These are phyloP conservation scores for Perca flavescens DNA, from an alignment of 2,113 vertebrate genomes.

Conservation along the genomic window DNA sequence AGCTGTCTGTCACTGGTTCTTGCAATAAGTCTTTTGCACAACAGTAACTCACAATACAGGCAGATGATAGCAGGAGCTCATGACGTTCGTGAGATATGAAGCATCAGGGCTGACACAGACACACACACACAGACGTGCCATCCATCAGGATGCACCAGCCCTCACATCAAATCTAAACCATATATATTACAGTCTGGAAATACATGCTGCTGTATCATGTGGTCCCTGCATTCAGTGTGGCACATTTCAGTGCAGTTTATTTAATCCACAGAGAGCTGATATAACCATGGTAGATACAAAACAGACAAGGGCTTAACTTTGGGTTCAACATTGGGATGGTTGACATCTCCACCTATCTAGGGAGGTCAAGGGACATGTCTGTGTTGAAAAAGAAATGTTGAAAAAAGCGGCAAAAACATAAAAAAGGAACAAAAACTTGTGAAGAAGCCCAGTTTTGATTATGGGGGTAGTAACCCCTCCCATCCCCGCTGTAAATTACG, in stretches of 20 bases:
- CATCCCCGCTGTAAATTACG: too few species aligned
- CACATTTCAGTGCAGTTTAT: neutral
- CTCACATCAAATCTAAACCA: conserved; percentile 12
- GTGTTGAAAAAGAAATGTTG: too few species aligned
- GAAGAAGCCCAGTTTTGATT: too few species aligned
- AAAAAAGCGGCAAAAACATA: too few species aligned
- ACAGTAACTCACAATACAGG: conserved; percentile 13
- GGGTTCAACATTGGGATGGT: too few species aligned
- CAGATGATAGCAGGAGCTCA: neutral
- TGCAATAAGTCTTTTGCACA: neutral
- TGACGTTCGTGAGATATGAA: conserved; percentile 22
- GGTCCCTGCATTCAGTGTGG: neutral
- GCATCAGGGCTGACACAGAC: neutral
- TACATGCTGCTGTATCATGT: neutral
- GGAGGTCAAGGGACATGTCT: too few species aligned
- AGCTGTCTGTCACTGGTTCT: neutral
- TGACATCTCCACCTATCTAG: too few species aligned
- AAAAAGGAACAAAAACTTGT: too few species aligned
- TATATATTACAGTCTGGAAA: neutral
- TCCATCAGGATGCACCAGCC: neutral
- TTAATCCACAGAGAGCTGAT: neutral
- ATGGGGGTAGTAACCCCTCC: too few species aligned
- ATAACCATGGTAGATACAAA: too few species aligned
- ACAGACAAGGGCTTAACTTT: too few species aligned
- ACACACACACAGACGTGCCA: neutral